Base-by-base conservation (phyloP, 2,797 vertebrate species). In the Lophius americanus region DNA sequence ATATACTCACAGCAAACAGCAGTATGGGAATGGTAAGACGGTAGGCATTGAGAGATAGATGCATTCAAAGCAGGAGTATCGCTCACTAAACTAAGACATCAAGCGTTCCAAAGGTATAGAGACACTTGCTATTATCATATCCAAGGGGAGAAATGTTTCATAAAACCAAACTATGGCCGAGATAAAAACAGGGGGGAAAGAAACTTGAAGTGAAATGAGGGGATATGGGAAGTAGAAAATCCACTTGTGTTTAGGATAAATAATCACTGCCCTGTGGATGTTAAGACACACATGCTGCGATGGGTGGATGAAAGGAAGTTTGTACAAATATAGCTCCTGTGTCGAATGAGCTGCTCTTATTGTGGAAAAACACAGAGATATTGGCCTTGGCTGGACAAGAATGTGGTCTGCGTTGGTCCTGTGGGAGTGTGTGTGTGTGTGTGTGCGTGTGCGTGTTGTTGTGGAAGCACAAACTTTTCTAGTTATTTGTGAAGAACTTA, bases 341-440 rank as follows among this genome's bases (percentile, higher is more conserved):
- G 78, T 83, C 49, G 42, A 87, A 85, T 80, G 75, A 90, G 76
- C 78, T 9, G 44, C 64, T 79, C 82, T 89, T 87, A 84, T 91
- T 88, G 78, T 82, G 61, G 70, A 88, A 92, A 90, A 92, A 92
- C 90, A 92, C 43, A 12, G 60, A 48, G 56, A 85, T 91, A 89
- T 92, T 92, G 85, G 79, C 90, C 67, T 92, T 91, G 87, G 88
- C 83, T 23, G 32, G 75, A 85, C 81, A 89, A 81, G 81, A 90
- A 89, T 89, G 71, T 81, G 70, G 64, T 65, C 62, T 64, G 56
- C 64, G 67, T 62, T 60, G 38, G 23, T 65, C 33, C 36, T 42
- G 35, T 64, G 56, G 66, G 62, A 48, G 58, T 56, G 36, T 51
- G 37, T 62, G 38, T 35, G 39, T 53, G 48, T 51, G 53, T 51